Conservation (phyloP, 2,888 invertebrate species). For the Minunthozetes semirufus region DNA sequence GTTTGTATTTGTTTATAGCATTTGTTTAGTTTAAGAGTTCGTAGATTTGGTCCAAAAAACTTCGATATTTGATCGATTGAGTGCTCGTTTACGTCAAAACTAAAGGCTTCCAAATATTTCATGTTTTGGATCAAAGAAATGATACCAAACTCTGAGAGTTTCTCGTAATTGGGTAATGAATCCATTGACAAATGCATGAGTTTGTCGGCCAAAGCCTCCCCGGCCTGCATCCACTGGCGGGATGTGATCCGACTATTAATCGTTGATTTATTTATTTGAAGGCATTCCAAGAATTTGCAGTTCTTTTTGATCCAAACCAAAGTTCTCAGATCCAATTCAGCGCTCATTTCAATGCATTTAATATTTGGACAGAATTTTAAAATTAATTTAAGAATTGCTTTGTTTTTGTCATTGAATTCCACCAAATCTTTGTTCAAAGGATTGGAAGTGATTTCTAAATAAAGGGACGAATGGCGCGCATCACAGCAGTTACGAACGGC, state of each 20-base stretch:
- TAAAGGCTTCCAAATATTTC: not conserved
- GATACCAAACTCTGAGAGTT: not conserved
- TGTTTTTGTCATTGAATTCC: not conserved
- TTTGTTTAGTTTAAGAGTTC: slow-evolving; percentile 5
- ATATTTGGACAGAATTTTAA: slow-evolving; percentile 20
- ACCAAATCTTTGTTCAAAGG: slow-evolving; percentile 11
- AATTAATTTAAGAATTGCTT: not conserved
- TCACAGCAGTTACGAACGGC: not conserved
- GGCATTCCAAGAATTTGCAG: slow-evolving; percentile 5
- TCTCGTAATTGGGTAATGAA: not conserved
- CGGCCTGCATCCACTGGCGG: slow-evolving; percentile 1
- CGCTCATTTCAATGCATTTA: slow-evolving; percentile 20
- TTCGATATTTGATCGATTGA: not conserved
- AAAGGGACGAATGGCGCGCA: not conserved
- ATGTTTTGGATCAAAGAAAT: slow-evolving; percentile 15
- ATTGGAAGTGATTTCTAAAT: not conserved
- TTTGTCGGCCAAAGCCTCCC: not conserved
- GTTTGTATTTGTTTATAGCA: not conserved
- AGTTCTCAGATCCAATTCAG: slow-evolving; percentile 4
- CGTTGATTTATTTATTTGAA: slow-evolving; percentile 1
- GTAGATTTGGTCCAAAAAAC: not conserved
- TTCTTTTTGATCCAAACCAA: slow-evolving; percentile 11
- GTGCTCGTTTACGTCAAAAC: slow-evolving; percentile 6
- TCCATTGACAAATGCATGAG: slow-evolving; percentile 1
- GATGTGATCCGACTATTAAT: not conserved